Base-by-base conservation (phyloP, 2,888 invertebrate genomes). In the Nymphalis urticae region DNA sequence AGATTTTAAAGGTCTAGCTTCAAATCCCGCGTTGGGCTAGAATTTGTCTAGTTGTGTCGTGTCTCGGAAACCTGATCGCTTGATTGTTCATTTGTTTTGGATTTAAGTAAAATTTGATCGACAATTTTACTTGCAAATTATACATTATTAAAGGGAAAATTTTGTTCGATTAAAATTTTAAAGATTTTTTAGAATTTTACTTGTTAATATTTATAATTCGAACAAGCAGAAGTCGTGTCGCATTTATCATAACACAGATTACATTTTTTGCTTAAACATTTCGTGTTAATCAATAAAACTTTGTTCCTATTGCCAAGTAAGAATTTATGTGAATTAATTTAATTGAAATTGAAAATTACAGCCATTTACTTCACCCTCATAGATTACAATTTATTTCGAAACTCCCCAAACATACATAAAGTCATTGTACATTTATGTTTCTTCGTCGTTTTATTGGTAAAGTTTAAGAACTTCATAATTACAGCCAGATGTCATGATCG, bases 401-500 rank as follows among this genome's bases (percentile, higher is more conserved):
- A 36, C 21, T 56, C 32, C 8, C 8, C 32, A 9, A 56, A 56
- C 32, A 32, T 21, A 36, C 56, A 56, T 32, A 32, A 56, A 56
- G 36, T 56, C 56, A 56, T 16, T 53, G 24, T 53, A 53, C 53
- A 53, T 32, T 56, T 56, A 56, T 56, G 56, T 32, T 32, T 56
- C 56, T 32, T 56, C 56, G 8, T 13, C 56, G 56, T 56, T 56
- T 56, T 56, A 56, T 56, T 56, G 56, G 56, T 32, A 9, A 56
- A 56, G 56, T 56, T 56, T 32, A n/a, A 36, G 56, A 56, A 56
- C 56, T 21, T 56, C 17, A 32, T 56, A 36, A 56, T 56, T 56
- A 56, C 2, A 36, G 56, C 32, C 56, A 56, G 56, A 56, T 56
- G 56, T 56, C 36, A 56, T 36, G 56, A 56, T 56, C 56, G 56